Evolutionary conservation across 2,888 invertebrate genomes (phyloP).

Genomic region (Cataglyphis rosenhaueri): DNA sequence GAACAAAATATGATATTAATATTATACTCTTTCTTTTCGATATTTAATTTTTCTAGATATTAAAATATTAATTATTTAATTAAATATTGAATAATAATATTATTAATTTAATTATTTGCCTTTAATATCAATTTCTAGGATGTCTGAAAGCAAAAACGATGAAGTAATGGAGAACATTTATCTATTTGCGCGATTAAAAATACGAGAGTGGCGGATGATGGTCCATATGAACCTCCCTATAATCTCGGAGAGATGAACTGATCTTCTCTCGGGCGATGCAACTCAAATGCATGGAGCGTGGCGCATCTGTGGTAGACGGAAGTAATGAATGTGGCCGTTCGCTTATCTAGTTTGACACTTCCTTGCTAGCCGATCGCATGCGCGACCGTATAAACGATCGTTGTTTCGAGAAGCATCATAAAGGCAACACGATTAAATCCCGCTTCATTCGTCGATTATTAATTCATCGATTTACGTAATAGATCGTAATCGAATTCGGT

Average conservation of each 20-base stretch:
- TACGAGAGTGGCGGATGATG: background rate
- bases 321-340: slow-evolving; percentile 69
- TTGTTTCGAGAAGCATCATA: slow-evolving; percentile 16
- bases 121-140: background rate
- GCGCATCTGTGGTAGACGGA: slow-evolving; percentile 67
- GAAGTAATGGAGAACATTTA: background rate
- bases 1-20: too few relatives aligned
- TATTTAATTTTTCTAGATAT: background rate
- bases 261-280: slow-evolving; percentile 41
- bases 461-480: slow-evolving; percentile 45
- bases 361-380: slow-evolving; percentile 71
- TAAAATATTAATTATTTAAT: background rate
- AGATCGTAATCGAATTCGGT: slow-evolving; percentile 15
- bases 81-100: too few relatives aligned
- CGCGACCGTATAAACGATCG: slow-evolving; percentile 21
- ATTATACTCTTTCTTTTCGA: too few relatives aligned
- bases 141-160: background rate
- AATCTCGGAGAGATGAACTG: slow-evolving; percentile 44
- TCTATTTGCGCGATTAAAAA: too few relatives aligned
- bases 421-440: background rate
- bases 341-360: slow-evolving; percentile 79
- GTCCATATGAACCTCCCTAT: background rate
- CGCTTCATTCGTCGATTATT: background rate
- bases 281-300: slow-evolving; percentile 53
- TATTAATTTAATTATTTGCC: background rate